phyloP scores from a whole-genome alignment of 2,113 vertebrate species.

The Dicaeum eximium region DNA sequence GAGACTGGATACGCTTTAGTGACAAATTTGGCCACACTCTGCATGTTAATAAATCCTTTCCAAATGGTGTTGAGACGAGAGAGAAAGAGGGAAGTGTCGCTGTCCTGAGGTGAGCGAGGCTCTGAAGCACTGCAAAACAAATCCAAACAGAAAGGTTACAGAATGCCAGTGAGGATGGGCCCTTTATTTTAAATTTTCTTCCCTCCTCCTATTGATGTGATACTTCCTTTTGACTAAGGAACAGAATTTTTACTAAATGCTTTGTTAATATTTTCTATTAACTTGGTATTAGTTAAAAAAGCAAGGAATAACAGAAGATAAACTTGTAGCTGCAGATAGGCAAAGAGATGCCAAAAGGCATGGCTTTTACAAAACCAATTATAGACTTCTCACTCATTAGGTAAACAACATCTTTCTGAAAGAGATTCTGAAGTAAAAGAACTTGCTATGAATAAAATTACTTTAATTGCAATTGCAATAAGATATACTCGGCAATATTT shows the following conservation, averaged over 20 bases:
- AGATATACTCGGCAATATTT: neutral
- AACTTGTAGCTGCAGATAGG: neutral
- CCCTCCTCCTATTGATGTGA: neutral
- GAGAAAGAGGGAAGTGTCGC: constrained; percentile 84
- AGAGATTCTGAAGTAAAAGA: neutral
- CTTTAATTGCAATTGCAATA: neutral
- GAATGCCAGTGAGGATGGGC: neutral
- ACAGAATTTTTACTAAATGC: neutral
- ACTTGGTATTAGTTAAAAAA: neutral
- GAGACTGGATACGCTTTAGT: constrained; percentile 94
- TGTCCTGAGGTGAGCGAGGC: constrained; percentile 75
- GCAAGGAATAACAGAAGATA: neutral
- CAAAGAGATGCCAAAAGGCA: neutral
- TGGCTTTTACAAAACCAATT: neutral
- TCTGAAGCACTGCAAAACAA: constrained; percentile 74
- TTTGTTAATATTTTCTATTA: neutral
- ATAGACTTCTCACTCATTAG: neutral
- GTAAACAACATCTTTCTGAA: neutral
- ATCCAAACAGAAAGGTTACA: constrained; percentile 38
- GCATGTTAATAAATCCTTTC: constrained; percentile 99
- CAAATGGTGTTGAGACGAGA: constrained; percentile 87
- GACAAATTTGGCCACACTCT: constrained; percentile 94
- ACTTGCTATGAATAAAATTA: neutral
- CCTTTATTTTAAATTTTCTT: neutral
- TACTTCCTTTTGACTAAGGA: neutral